Percentiles rank a stretch among this genome's conserved stretches.
phyloP scores from a whole-genome alignment of 2,888 invertebrate species.

The Endomychus coccineus region DNA sequence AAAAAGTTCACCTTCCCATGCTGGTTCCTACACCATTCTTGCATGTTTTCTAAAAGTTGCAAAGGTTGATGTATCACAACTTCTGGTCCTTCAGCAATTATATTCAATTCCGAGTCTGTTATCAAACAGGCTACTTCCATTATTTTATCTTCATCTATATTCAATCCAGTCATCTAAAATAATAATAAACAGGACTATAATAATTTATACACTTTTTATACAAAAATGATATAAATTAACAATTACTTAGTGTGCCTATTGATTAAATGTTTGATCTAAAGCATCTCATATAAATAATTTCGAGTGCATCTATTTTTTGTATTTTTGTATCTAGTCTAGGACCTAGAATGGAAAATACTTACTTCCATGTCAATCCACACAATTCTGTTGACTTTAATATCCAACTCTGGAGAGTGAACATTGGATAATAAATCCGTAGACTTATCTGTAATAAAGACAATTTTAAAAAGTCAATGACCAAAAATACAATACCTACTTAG shows the following conservation, averaged over 20 bases:
- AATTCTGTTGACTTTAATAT: conserved; percentile 43
- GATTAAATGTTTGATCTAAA: conserved; percentile 4
- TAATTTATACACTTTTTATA: background rate
- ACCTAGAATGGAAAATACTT: conserved; percentile 19
- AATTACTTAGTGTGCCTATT: conserved; percentile 4
- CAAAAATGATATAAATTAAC: background rate
- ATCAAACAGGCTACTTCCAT: conserved; percentile 86
- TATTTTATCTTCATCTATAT: conserved; percentile 68
- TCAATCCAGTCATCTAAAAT: conserved; percentile 78
- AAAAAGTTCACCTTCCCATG: conserved; percentile 60
- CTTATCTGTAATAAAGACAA: too few species aligned
- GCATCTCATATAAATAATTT: conserved; percentile 2
- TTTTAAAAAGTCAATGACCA: too few species aligned
- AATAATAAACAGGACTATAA: conserved; percentile 18
- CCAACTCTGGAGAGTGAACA: conserved; percentile 21
- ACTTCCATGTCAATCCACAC: conserved; percentile 73
- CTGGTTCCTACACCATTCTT: conserved; percentile 73
- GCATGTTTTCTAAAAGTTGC: conserved; percentile 66
- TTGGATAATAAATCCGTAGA: too few species aligned
- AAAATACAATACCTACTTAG: too few species aligned
- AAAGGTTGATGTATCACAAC: conserved; percentile 73
- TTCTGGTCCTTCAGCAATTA: conserved; percentile 67
- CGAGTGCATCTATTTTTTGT: conserved; percentile 6
- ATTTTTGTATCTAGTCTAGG: conserved; percentile 1
- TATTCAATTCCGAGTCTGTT: conserved; percentile 71